These are phyloP conservation scores for Poecilia picta DNA, from an alignment of 2,797 vertebrate genomes.

Conservation along the genomic window DNA sequence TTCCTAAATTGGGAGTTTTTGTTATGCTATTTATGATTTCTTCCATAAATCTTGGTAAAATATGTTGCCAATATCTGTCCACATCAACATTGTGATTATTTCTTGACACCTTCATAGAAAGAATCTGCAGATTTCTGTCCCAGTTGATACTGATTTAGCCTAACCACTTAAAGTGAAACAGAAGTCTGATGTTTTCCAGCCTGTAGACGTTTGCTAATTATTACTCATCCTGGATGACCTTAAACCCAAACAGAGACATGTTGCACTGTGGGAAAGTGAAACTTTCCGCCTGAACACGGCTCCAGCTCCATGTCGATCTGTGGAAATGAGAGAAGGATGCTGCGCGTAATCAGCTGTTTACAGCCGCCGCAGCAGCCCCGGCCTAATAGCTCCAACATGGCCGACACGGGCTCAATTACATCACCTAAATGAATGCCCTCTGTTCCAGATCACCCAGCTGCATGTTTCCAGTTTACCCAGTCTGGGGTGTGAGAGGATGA, in stretches of 20 bases:
- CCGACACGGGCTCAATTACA: constrained; percentile 31
- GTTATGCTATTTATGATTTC: background rate
- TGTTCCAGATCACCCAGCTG: constrained; percentile 19
- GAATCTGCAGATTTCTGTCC: background rate
- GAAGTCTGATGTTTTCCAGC: background rate
- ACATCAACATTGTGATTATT: background rate
- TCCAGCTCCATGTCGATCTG: background rate
- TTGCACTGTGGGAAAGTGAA: background rate
- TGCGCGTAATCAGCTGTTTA: constrained; percentile 10
- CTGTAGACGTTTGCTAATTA: background rate
- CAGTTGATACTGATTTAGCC: too few species aligned
- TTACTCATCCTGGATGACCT: too few species aligned
- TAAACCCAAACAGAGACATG: background rate
- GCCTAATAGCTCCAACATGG: constrained; percentile 37
- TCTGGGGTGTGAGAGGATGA: constrained; percentile 26
- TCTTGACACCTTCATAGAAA: background rate
- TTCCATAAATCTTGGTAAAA: background rate
- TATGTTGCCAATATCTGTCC: background rate
- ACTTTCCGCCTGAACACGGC: background rate
- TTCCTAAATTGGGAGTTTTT: background rate
- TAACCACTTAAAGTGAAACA: background rate
- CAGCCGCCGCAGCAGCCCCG: background rate
- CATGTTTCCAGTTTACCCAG: constrained; percentile 21
- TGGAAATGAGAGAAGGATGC: background rate
- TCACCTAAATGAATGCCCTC: constrained; percentile 36